phyloP scores from a whole-genome alignment of 2,113 vertebrate species.

The Craseonycteris thonglongyai region DNA sequence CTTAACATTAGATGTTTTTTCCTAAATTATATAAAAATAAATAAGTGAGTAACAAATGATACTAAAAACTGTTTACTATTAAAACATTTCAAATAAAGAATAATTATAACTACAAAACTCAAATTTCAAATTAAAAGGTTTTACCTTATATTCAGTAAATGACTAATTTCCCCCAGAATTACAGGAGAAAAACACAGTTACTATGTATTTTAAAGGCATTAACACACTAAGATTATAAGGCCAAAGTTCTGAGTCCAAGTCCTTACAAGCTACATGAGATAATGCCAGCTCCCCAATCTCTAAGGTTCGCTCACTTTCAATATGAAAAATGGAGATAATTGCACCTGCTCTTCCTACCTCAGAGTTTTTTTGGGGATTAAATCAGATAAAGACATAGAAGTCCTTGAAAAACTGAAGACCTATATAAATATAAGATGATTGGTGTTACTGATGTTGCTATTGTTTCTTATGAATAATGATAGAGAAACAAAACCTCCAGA shows the following conservation, averaged over 20 bases:
- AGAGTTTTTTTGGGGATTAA: background rate
- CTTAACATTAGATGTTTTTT: constrained; percentile 91
- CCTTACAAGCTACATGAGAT: background rate
- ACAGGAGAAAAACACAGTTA: background rate
- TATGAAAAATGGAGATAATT: background rate
- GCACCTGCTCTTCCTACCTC: background rate
- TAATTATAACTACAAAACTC: background rate
- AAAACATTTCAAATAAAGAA: background rate
- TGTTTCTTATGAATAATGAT: background rate
- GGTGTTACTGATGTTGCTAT: background rate
- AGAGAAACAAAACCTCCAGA: constrained; percentile 8
- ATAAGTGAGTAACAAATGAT: background rate
- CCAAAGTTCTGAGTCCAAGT: background rate
- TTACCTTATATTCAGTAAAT: background rate
- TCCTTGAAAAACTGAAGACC: constrained; percentile 17
- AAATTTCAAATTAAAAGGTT: constrained; percentile 15
- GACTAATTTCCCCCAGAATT: background rate
- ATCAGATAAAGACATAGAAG: constrained; percentile 4
- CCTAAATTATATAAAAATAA: constrained; percentile 75
- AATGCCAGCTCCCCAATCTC: background rate
- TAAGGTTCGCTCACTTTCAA: background rate
- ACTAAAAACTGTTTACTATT: background rate
- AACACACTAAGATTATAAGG: constrained; percentile 31
- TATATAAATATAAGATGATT: background rate
- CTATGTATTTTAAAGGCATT: background rate